Conservation (phyloP, 2,888 invertebrate species). For the Drosophila gaucha region DNA sequence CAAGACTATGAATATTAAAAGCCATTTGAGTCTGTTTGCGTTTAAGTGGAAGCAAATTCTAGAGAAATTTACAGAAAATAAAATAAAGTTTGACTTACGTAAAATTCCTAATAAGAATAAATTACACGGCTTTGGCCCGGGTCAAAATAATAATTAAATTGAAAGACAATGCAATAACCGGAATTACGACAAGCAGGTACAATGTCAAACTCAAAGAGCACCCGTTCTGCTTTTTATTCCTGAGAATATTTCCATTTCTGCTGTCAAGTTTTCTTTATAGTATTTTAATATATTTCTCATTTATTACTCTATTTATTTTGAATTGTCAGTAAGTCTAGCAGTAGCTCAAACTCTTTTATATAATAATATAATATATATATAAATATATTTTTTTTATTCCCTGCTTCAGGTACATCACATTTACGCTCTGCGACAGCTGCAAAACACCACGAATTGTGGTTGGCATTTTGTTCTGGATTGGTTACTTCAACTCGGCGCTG, state of each 20-base stretch:
- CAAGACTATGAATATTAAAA: constrained; percentile 1
- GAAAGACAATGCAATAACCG: not conserved
- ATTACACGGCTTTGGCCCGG: not conserved
- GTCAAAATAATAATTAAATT: not conserved
- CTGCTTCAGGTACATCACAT: constrained; percentile 92
- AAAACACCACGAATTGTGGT: constrained; percentile 94
- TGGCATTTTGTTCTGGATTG: constrained; percentile 97
- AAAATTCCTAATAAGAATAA: not conserved
- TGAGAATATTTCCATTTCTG: no score
- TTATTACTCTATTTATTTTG: not conserved
- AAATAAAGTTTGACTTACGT: not conserved
- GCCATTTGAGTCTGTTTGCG: not conserved
- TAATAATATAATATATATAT: not conserved
- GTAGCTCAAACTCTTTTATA: not conserved
- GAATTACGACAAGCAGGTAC: not conserved
- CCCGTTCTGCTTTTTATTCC: no score
- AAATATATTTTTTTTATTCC: not conserved
- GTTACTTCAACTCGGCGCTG: constrained; percentile 98
- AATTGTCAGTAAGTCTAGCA: not conserved
- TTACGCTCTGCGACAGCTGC: constrained; percentile 91
- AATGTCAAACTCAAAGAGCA: not conserved
- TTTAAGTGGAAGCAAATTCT: not conserved
- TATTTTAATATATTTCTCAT: no score
- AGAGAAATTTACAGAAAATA: not conserved
- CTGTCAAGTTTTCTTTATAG: no score